Evolutionary conservation across 2,888 invertebrate genomes (phyloP).

Genomic region (Exocentrus adspersus): DNA sequence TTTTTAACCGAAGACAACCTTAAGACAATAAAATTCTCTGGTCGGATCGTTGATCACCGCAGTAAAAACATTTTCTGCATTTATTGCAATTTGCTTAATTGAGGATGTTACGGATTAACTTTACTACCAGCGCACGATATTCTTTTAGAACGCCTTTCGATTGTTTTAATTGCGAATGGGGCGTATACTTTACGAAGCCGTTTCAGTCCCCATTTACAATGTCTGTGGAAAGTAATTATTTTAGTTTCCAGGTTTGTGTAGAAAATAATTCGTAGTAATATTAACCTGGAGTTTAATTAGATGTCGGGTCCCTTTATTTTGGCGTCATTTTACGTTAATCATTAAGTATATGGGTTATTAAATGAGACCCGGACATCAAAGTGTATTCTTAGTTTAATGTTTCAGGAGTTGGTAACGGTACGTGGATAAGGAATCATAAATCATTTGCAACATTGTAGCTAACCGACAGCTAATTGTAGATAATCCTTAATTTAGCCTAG

Average conservation of each 20-base stretch:
- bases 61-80: constrained; percentile 22
- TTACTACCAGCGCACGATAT: constrained; percentile 25
- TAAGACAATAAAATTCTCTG: background rate
- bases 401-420: background rate
- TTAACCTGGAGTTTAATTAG: too few species aligned
- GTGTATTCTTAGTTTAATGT: background rate
- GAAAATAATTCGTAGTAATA: too few species aligned
- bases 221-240: too few species aligned
- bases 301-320: too few species aligned
- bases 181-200: background rate
- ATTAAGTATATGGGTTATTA: background rate
- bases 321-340: too few species aligned
- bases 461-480: background rate
- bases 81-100: constrained; percentile 32
- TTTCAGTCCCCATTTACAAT: too few species aligned
- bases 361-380: background rate
- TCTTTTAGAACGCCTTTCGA: constrained; percentile 29
- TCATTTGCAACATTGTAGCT: background rate
- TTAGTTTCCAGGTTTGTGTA: too few species aligned
- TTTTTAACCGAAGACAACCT: background rate
- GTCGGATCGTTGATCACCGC: background rate
- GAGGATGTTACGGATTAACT: constrained; percentile 38
- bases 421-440: background rate
- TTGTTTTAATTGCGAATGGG: constrained; percentile 27
- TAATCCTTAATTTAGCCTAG: too few species aligned